Base-by-base conservation (phyloP, 2,797 vertebrate species). In the Brachymystax lenok region DNA sequence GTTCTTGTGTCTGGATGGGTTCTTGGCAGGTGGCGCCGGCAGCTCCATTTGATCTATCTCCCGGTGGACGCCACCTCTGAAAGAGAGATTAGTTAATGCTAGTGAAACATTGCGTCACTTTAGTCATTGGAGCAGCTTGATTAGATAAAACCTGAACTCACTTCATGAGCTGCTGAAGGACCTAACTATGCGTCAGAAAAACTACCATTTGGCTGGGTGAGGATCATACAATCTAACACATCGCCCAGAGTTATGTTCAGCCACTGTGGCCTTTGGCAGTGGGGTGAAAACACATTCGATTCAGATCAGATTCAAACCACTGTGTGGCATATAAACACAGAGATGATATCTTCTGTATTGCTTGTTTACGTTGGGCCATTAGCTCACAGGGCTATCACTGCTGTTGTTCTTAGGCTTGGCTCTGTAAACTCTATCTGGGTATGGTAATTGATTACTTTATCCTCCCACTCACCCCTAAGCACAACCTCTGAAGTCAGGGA, bases 111-210 rank as follows among this genome's bases (percentile, higher is more conserved):
- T 10, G 40, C 8, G 2, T 46, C 17, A 13, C 75, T 63, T 71
- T 61, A 12, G 75, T 76, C 67, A 69, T 30, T n/a, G 13, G 56
- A 69, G 67, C 52, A 69, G n/a, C 40, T 46, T 46, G 40, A 46
- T 76, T 76, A 71, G 19, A 59, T 33, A 64, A 59, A 69, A 76
- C 67, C 74, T 13, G 52, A 69, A 46, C 67, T 35, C 5, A n/a
- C 64, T 76, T 76, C 59, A 69, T 69, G 19, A 69, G 40, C 66
- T 59, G 52, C 51, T 56, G 74, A 76, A 33, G 21, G 21, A n/a
- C 30, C 54, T 13, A 28, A 70, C 21, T 33, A 19, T 50, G n/a
- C 16, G 21, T 59, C 7, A 13, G 67, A 24, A 17, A 61, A 68
- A 76, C 46, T 50, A 21, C 14, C 33, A n/a, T n/a, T 69, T n/a